Evolutionary conservation across 2,113 vertebrate species (phyloP), one percentile per base, ranked within the genome.

Genomic region (Thryonomys swinderianus): DNA sequence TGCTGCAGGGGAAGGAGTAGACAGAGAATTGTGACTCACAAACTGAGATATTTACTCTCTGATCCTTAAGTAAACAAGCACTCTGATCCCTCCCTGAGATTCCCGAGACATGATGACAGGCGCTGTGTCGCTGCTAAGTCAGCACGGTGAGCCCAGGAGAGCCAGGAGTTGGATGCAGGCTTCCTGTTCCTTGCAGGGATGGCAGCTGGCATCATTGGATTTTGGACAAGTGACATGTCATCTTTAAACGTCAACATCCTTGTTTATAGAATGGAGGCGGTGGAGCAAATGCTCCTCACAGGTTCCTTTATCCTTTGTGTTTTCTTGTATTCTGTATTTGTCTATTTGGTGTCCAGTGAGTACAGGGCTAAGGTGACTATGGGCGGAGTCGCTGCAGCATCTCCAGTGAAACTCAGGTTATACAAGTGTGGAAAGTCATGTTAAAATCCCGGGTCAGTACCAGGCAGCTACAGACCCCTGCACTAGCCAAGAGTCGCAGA

Each of bases 281-380:
- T 48, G 20, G 37, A 30, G 14, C 3, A 23, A 94, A 89, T 73
- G 0, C 30, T 59, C 83, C 71, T 69, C 64, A 81, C 37, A 76
- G 37, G 18, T 71, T 8, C 12, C 14, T 55, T 74, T 10, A 45
- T 51, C 12, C 27, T 61, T 37, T 48, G 6, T 89, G 48, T 66
- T 84, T 82, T 78, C 67, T 94, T 90, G 73, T 55, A 83, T 51
- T 78, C 64, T 85, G 5, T 89, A 21, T 84, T 67, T 88, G 57
- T 55, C 64, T 57, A 0, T 85, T 71, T 40, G 30, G 11, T 20
- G 51, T 59, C 6, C 30, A 45, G 9, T 37, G 55, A 48, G 85
- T 53, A 66, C 3, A 62, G 10, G 30, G 6, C 37, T 32, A 66
- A 10, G 73, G 37, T 86, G 55, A 53, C n/a, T n/a, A n/a, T 12